A percentile compares a stretch with the other conserved stretches of the same genome.
These are phyloP conservation scores for Herminia tarsipennalis DNA, from an alignment of 2,888 invertebrate genomes.

Conservation along the genomic window DNA sequence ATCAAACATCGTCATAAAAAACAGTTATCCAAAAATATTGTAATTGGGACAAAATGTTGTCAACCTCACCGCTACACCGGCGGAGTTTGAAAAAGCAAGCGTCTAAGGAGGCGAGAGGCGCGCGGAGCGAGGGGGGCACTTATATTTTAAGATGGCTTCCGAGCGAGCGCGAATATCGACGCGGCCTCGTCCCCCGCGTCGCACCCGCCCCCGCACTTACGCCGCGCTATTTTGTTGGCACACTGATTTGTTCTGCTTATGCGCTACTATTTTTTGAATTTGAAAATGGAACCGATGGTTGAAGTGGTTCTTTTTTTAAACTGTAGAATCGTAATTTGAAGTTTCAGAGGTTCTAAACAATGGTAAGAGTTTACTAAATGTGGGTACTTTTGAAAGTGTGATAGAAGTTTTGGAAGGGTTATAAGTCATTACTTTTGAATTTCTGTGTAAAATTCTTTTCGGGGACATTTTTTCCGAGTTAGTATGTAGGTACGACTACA, in stretches of 20 bases:
- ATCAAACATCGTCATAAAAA: no score
- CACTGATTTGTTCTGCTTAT: conserved; percentile 50
- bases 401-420: no score
- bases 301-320: not conserved
- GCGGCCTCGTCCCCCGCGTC: conserved; percentile 59
- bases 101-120: conserved; percentile 74
- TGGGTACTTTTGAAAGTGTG: no score
- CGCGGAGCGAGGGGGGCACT: conserved; percentile 57
- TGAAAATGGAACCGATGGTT: not conserved
- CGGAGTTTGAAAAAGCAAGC: conserved; percentile 78
- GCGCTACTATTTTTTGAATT: conserved; percentile 21
- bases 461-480: no score
- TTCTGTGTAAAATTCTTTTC: no score
- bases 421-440: no score
- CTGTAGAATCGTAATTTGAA: no score
- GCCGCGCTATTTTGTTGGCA: conserved; percentile 61
- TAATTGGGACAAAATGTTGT: conserved; percentile 61
- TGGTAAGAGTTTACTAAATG: no score
- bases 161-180: conserved; percentile 81
- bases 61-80: conserved; percentile 52
- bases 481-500: no score
- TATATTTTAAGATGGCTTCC: conserved; percentile 86
- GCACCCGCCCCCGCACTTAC: conserved; percentile 49
- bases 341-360: no score
- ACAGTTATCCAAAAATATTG: no score